These are phyloP conservation scores for Cettia cetti DNA, from an alignment of 2,113 vertebrate species.

Conservation along the genomic window DNA sequence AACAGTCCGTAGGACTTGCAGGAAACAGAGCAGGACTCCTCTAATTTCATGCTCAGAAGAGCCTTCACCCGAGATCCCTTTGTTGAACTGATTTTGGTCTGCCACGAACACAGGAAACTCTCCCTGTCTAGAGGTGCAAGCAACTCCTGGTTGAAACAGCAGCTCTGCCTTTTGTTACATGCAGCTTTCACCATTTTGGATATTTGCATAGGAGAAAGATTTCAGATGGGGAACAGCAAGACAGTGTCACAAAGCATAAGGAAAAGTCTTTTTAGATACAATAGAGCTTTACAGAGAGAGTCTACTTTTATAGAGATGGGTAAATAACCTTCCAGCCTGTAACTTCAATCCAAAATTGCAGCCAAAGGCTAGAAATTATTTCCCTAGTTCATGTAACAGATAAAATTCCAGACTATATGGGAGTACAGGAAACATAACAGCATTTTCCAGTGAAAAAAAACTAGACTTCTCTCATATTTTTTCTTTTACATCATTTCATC, in stretches of 20 bases:
- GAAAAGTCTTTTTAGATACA: accelerated
- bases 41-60: not conserved
- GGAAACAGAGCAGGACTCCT: not conserved
- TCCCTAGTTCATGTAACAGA: not conserved
- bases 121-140: not conserved
- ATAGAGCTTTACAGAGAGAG: not conserved
- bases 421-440: not conserved
- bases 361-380: not conserved
- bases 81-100: accelerated
- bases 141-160: not conserved
- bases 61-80: not conserved
- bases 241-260: accelerated
- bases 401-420: not conserved
- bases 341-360: not conserved
- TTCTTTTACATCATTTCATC: not conserved
- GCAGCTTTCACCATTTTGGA: not conserved
- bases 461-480: not conserved
- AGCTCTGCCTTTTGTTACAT: not conserved
- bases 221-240: not conserved
- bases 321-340: not conserved
- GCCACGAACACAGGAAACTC: not conserved
- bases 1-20: not conserved
- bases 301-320: not conserved
- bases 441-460: not conserved
- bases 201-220: not conserved